Percentiles rank a stretch among this genome's conserved stretches.
These are phyloP conservation scores for Seira sanloemensis DNA, from an alignment of 2,888 invertebrate genomes.

Conservation along the genomic window DNA sequence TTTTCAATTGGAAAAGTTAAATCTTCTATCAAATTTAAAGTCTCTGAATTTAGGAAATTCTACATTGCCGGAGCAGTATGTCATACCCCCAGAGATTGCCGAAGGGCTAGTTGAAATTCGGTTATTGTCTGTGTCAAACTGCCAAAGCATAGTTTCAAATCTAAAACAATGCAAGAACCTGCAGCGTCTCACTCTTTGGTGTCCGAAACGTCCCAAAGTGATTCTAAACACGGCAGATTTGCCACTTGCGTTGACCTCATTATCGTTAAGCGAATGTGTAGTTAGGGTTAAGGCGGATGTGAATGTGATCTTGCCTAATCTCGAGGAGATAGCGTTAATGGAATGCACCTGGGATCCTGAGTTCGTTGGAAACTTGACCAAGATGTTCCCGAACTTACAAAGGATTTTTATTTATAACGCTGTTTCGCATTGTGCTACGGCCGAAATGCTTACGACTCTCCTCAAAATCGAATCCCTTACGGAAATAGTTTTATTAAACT, in stretches of 20 bases:
- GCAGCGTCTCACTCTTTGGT: neutral
- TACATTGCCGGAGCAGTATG: neutral
- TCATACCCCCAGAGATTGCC: neutral
- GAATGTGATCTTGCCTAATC: neutral
- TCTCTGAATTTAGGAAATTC: neutral
- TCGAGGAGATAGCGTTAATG: neutral
- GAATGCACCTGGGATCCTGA: constrained; percentile 18
- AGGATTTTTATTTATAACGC: neutral
- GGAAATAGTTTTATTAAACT: constrained; percentile 14
- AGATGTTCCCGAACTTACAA: constrained; percentile 10
- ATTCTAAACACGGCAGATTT: too few relatives aligned
- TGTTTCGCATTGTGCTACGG: neutral
- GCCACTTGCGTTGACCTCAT: too few relatives aligned
- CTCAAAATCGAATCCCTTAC: neutral
- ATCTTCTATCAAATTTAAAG: too few relatives aligned
- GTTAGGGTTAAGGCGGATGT: neutral
- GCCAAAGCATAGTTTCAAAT: neutral
- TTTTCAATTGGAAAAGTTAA: too few relatives aligned
- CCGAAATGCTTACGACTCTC: neutral
- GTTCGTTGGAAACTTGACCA: neutral
- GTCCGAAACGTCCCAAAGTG: too few relatives aligned
- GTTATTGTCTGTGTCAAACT: constrained; percentile 6
- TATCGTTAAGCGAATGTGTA: too few relatives aligned
- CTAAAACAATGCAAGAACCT: neutral
- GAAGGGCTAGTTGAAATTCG: neutral